phyloP scores from a whole-genome alignment of 1,140 invertebrate genomes.

The Orchesella cincta region DNA sequence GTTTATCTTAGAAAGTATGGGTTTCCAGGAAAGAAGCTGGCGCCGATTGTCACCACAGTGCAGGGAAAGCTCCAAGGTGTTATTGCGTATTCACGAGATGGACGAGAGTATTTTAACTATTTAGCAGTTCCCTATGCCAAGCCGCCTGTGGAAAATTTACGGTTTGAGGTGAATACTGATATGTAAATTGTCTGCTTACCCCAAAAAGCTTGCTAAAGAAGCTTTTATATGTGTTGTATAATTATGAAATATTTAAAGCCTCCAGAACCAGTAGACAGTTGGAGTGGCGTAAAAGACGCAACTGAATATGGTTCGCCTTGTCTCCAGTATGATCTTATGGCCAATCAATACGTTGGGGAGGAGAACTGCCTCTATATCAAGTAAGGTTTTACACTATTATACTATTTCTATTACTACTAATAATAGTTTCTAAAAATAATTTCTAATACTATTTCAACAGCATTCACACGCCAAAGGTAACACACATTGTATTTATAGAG shows the following conservation, averaged over 20 bases:
- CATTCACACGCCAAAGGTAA: no score
- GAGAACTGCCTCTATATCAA: slow-evolving; percentile 72
- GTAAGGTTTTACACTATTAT: slow-evolving; percentile 63
- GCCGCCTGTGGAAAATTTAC: slow-evolving; percentile 61
- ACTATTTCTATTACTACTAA: slow-evolving; percentile 41
- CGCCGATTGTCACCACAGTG: background rate
- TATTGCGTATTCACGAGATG: slow-evolving; percentile 41
- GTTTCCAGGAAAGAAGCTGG: slow-evolving; percentile 4
- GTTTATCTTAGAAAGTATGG: slow-evolving; percentile 1
- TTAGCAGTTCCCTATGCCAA: slow-evolving; percentile 63
- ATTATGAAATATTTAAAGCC: slow-evolving; percentile 53
- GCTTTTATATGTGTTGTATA: background rate
- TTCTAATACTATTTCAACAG: no score
- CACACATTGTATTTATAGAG: no score
- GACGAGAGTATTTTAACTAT: slow-evolving; percentile 56
- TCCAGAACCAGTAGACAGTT: slow-evolving; percentile 62
- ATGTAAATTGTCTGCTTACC: background rate
- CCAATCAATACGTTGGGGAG: slow-evolving; percentile 50
- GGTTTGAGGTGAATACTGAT: slow-evolving; percentile 58
- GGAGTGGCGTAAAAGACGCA: slow-evolving; percentile 64
- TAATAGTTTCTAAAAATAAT: no score
- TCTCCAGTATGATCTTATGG: slow-evolving; percentile 61
- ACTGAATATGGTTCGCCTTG: slow-evolving; percentile 66
- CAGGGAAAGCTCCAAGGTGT: slow-evolving; percentile 35
- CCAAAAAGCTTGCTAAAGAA: background rate